Evolutionary conservation across 2,888 invertebrate genomes (phyloP), one percentile per base, ranked within the genome.

Genomic region (Augochlorella aurata): DNA sequence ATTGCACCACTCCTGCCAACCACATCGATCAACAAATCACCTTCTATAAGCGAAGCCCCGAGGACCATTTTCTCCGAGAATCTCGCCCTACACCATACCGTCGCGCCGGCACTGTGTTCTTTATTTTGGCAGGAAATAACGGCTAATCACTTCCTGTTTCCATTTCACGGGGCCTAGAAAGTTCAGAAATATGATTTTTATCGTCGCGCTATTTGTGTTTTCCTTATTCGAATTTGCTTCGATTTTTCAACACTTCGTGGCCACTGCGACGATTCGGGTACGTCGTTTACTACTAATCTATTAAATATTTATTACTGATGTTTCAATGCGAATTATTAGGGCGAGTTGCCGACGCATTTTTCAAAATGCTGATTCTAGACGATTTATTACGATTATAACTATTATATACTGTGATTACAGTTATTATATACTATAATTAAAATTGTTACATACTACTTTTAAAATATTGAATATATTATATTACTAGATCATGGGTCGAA

Each of bases 11-110:
- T 77, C 66, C 83, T 85, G 88, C 85, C 88, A 85, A 84, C 87
- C 85, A 85, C 87, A 87, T 88, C 87, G 87, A 90, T 90, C 90
- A 88, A 90, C 89, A 89, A 89, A 90, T 90, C 89, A 86, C 74
- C 82, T 77, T 76, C 77, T 68, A 76, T 74, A 78, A 69, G 70
- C 68, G 73, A n/a, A 38, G 71, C 70, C 52, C 69, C 16, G 44
- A 44, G 69, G 63, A 18, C 74, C 29, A 52, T 68, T 44, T 65
- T 52, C 77, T 74, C 47, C 0, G 24, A 45, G 74, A 47, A 69
- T 65, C 68, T 68, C n/a, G 10, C 50, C 29, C 29, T 47, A 38
- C 12, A 14, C 12, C 68, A 38, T 9, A 45, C 21, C 16, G 9
- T 29, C 9, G 21, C 45, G n/a, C 58, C 24, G 29, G 69, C 44